Conservation (phyloP, 2,888 invertebrate species). For the Amiota mariae region DNA sequence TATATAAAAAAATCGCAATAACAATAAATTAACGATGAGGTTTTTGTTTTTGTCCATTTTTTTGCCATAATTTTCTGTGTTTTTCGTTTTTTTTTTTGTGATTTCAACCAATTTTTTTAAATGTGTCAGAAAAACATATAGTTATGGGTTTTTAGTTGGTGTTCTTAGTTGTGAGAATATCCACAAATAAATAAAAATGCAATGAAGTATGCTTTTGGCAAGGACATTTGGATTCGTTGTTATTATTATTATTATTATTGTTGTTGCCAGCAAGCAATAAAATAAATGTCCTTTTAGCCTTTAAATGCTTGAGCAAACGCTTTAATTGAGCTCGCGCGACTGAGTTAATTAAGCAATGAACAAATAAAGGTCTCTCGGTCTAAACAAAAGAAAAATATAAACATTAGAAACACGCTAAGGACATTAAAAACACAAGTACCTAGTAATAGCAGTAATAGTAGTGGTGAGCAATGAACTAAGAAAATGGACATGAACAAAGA, state of each 20-base stretch:
- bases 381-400: constrained; percentile 41
- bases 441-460: constrained; percentile 29
- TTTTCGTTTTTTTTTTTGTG: constrained; percentile 20
- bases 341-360: constrained; percentile 55
- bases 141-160: constrained; percentile 55
- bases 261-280: constrained; percentile 2
- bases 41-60: constrained; percentile 15
- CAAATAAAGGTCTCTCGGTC: not conserved
- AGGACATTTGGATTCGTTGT: constrained; percentile 51
- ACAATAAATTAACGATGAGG: constrained; percentile 53
- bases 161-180: not conserved
- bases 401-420: constrained; percentile 59
- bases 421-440: constrained; percentile 58
- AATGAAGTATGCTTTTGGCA: constrained; percentile 35
- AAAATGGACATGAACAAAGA: constrained; percentile 51
- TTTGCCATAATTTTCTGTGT: not conserved
- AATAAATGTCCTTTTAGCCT: constrained; percentile 6
- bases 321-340: constrained; percentile 37
- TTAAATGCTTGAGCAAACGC: constrained; percentile 10
- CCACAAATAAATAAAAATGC: constrained; percentile 53
- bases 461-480: constrained; percentile 55
- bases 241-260: not conserved
- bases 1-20: constrained; percentile 49
- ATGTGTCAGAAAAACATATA: constrained; percentile 64
- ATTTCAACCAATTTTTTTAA: constrained; percentile 39